A percentile compares a stretch with the other conserved stretches of the same genome.
Conservation (phyloP, 2,113 vertebrate genomes). For the Elephas maximus region DNA sequence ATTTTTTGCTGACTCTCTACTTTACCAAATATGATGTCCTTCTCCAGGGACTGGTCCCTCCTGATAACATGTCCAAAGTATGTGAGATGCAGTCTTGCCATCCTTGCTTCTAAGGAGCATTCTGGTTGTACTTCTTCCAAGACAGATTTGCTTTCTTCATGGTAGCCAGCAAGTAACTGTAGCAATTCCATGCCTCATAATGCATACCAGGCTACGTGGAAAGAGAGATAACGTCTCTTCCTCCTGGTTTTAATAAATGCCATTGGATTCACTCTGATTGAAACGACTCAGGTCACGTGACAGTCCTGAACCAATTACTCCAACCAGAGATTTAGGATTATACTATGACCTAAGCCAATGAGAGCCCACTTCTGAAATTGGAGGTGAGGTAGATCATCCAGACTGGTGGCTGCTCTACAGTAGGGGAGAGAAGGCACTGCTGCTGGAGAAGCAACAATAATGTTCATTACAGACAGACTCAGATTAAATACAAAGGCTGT, state of each 20-base stretch:
- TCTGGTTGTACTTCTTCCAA: too few species aligned
- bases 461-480: background rate
- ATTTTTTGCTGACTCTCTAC: too few species aligned
- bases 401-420: background rate
- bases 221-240: background rate
- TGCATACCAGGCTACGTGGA: background rate
- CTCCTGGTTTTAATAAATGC: background rate
- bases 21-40: too few species aligned
- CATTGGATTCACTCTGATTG: background rate
- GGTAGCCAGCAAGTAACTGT: background rate
- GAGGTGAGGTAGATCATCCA: background rate
- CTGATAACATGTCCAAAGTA: too few species aligned
- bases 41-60: too few species aligned
- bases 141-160: background rate
- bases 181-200: background rate
- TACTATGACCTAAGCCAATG: background rate
- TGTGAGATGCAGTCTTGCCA: too few species aligned
- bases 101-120: too few species aligned
- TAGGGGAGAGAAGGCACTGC: background rate
- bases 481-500: conserved; percentile 9
- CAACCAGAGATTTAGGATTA: background rate
- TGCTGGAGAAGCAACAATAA: background rate
- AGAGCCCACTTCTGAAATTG: background rate
- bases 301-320: background rate
- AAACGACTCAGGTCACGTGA: background rate